Evolutionary conservation across 2,113 vertebrate genomes (phyloP).

Genomic region (Takifugu bimaculatus): DNA sequence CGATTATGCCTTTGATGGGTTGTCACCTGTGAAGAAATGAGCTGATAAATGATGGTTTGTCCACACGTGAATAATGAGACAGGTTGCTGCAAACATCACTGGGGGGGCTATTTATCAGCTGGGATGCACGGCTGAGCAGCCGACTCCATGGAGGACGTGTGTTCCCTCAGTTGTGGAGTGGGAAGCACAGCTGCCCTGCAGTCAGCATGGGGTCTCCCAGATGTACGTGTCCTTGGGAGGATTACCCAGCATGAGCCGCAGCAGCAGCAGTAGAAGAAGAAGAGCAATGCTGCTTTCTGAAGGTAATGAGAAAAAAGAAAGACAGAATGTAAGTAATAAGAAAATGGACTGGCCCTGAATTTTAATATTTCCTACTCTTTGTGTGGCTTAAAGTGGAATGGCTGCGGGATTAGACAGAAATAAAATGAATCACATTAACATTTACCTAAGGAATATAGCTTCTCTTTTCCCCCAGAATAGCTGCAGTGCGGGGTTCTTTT

Average conservation of each 20-base stretch:
- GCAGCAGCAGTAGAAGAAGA: conserved; percentile 21
- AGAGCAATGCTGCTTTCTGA: conserved; percentile 12
- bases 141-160: conserved; percentile 44
- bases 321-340: conserved; percentile 35
- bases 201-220: conserved; percentile 52
- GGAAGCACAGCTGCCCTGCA: conserved; percentile 53
- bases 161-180: conserved; percentile 38
- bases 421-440: conserved; percentile 46
- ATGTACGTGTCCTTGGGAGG: conserved; percentile 53
- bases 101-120: conserved; percentile 27
- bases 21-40: conserved; percentile 26
- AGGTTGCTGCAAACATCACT: conserved; percentile 25
- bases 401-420: conserved; percentile 38
- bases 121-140: conserved; percentile 20
- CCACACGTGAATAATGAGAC: conserved; percentile 16
- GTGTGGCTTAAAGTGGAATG: conserved; percentile 25
- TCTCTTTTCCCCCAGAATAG: conserved; percentile 14
- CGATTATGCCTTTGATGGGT: conserved; percentile 8
- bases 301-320: conserved; percentile 32
- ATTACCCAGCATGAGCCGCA: conserved; percentile 17
- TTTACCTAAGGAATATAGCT: conserved; percentile 11
- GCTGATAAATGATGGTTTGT: conserved; percentile 36
- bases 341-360: conserved; percentile 38
- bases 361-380: conserved; percentile 24
- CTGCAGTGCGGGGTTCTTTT: conserved; percentile 13